Evolutionary conservation across 2,113 vertebrate genomes (phyloP).

Genomic region (Daphoenositta chrysoptera): DNA sequence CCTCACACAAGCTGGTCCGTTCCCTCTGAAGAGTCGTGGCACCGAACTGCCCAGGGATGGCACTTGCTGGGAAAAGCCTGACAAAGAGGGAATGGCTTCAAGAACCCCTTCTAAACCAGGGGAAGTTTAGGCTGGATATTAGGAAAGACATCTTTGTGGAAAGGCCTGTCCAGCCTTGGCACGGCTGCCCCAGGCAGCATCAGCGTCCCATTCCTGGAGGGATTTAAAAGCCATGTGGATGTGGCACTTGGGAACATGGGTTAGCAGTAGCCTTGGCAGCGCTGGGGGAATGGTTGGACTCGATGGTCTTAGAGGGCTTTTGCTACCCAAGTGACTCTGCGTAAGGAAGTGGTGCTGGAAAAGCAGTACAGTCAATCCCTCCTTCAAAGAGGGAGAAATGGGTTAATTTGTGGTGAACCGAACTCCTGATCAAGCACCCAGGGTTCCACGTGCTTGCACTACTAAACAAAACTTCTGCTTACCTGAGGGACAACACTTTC

Average conservation of each 20-base stretch:
- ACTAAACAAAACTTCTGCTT: neutral
- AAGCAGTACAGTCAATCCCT: neutral
- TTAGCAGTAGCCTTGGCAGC: neutral
- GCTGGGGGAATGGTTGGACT: neutral
- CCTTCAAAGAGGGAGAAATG: neutral
- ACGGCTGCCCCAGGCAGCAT: neutral
- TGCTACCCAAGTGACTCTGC: neutral
- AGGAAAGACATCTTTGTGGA: neutral
- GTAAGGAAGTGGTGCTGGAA: neutral
- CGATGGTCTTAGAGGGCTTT: neutral
- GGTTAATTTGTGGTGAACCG: neutral
- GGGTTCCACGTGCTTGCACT: neutral
- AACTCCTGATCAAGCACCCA: neutral
- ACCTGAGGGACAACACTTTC: neutral
- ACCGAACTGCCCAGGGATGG: neutral
- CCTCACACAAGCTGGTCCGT: neutral
- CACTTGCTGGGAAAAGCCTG: neutral
- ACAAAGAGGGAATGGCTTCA: neutral
- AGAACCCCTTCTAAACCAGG: neutral
- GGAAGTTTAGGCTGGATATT: neutral
- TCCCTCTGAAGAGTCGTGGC: rapidly evolving
- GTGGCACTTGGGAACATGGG: neutral
- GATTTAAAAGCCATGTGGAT: neutral
- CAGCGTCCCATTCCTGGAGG: no score
- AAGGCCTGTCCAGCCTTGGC: neutral